Evolutionary conservation across 2,113 vertebrate species (phyloP), one percentile per base, ranked within the genome.

Genomic region (Apteryx mantelli): DNA sequence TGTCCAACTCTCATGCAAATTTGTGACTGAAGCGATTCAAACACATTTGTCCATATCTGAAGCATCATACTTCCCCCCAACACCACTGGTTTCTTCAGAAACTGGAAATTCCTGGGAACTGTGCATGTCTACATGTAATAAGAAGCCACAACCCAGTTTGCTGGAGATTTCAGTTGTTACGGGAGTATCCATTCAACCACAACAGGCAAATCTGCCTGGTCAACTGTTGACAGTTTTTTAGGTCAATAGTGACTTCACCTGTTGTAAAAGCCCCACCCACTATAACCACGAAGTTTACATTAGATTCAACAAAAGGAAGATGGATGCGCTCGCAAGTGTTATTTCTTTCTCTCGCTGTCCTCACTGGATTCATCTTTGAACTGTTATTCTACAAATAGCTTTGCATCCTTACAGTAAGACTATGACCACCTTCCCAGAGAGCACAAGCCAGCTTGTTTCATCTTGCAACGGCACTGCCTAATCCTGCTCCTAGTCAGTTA

Each of bases 381-480:
- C 55, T 79, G 73, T 20, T 88, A 48, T 24, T 38, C 18, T 9
- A 8, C n/a, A 53, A 71, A 25, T 3, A 52, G 60, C 56, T 26
- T 18, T 52, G 68, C 73, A n/a, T 22, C 34, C 46, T 50, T 9
- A 11, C 65, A 60, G 16, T 11, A 42, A 80, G 52, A 38, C n/a
- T 9, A 77, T 7, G 44, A 26, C 70, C 66, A 16, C 58, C 26
- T 79, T 13, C 64, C 61, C 74, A 71, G 86, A 25, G 56, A 91
- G 70, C 75, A 69, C 66, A 74, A 7, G 40, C 13, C 91, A 94
- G 42, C 89, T 32, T 96, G 93, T 96, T 96, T 53, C 30, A 70
- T 93, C 95, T 88, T 91, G 95, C 82, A 80, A 2, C 13, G 36
- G 30, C 77, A 95, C 66, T 80, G 78, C 88, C n/a, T 93, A 56